These are phyloP conservation scores for Lampris incognitus DNA, from an alignment of 2,113 vertebrate species.

Conservation along the genomic window DNA sequence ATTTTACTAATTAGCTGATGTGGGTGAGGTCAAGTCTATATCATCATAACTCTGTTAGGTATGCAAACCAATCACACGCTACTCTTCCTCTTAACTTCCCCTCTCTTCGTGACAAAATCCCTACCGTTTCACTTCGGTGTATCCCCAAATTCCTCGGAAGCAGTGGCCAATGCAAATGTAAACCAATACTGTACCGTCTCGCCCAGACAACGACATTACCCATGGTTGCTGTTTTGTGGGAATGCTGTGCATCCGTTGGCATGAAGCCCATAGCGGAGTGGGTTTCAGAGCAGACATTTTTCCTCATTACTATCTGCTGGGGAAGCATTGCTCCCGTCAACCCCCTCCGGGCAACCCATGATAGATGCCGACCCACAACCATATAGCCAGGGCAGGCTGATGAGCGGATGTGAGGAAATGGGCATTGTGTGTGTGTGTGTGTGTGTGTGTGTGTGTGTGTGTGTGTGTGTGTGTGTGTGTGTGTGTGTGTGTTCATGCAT, in stretches of 20 bases:
- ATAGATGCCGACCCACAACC: conserved; percentile 47
- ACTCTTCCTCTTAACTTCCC: neutral
- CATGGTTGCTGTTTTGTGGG: conserved; percentile 50
- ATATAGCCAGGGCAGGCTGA: conserved; percentile 25
- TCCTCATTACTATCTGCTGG: conserved; percentile 63
- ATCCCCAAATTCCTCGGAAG: conserved; percentile 7
- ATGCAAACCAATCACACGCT: neutral
- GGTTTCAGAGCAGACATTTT: conserved; percentile 60
- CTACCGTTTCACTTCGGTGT: neutral
- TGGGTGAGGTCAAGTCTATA: neutral
- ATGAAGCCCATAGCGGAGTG: conserved; percentile 40
- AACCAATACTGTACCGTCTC: conserved; percentile 10
- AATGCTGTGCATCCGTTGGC: conserved; percentile 55
- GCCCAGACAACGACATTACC: conserved; percentile 29
- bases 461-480: conserved; percentile 22
- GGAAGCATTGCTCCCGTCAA: conserved; percentile 34
- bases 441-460: conserved; percentile 4
- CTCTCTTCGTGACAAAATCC: neutral
- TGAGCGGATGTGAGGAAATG: conserved; percentile 5
- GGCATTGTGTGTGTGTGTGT: conserved; percentile 37
- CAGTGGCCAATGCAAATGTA: conserved; percentile 24
- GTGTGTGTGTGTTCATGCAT: conserved; percentile 17
- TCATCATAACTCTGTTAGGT: neutral
- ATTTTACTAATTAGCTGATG: too few relatives aligned
- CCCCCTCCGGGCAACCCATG: conserved; percentile 29